Evolutionary conservation across 2,113 vertebrate genomes (phyloP).

Genomic region (Elachura formosa): DNA sequence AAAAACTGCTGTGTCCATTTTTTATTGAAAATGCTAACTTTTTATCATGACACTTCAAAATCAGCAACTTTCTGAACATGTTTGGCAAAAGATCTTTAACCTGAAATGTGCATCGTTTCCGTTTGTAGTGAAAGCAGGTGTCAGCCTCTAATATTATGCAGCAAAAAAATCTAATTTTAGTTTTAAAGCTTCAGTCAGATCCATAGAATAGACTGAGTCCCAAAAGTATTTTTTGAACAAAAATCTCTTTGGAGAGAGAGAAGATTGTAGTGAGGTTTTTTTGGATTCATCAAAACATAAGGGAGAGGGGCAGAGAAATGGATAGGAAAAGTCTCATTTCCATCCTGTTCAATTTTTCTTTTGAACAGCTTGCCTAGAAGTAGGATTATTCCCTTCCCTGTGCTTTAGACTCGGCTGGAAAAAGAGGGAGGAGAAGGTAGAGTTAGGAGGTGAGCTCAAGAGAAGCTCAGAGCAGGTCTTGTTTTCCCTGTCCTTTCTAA

Average conservation of each 20-base stretch:
- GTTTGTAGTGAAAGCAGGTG: neutral
- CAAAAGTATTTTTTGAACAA: neutral
- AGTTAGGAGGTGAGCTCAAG: fast-evolving
- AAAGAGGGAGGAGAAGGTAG: neutral
- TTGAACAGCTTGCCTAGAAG: neutral
- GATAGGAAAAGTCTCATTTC: neutral
- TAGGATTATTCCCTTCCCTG: neutral
- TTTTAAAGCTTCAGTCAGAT: neutral
- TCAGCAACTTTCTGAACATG: neutral
- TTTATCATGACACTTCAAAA: neutral
- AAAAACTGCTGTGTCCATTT: neutral
- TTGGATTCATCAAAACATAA: neutral
- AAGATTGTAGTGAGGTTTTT: neutral
- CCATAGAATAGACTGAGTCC: neutral
- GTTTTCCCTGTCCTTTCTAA: neutral
- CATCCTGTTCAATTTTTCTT: neutral
- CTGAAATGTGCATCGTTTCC: neutral
- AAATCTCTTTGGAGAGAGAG: neutral
- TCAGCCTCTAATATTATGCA: neutral
- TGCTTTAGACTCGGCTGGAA: neutral
- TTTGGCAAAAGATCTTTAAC: neutral
- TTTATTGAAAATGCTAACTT: neutral
- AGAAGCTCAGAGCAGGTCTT: neutral
- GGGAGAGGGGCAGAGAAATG: neutral
- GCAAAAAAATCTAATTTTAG: neutral